Evolutionary conservation across 2,113 vertebrate species (phyloP).

Genomic region (Chaetodon trifascialis): DNA sequence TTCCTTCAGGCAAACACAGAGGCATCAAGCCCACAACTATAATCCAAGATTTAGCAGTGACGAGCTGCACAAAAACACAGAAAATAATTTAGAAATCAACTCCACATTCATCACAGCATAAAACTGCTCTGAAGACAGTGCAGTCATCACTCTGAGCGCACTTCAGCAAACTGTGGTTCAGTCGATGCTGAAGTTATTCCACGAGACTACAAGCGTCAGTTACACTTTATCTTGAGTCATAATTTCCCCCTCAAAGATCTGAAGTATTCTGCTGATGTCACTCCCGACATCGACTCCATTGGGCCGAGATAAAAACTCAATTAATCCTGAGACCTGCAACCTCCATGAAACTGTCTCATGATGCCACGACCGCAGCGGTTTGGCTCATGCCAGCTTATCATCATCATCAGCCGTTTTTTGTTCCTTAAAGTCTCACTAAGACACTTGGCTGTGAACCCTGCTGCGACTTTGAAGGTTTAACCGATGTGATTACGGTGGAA

Average conservation of each 20-base stretch:
- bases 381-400: too few species aligned
- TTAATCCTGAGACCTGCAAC: slow-evolving; percentile 3
- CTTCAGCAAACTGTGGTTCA: neutral
- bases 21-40: slow-evolving; percentile 26
- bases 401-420: neutral
- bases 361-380: neutral
- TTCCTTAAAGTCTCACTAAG: neutral
- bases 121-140: neutral
- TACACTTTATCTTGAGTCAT: neutral
- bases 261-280: neutral
- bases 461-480: neutral
- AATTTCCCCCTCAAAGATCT: too few species aligned
- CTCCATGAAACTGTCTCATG: neutral
- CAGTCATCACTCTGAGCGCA: neutral
- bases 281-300: neutral
- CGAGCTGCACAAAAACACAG: neutral
- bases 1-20: slow-evolving; percentile 43
- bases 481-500: neutral
- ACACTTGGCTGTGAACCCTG: neutral
- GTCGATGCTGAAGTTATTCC: neutral
- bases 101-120: neutral
- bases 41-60: slow-evolving; percentile 12
- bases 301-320: neutral
- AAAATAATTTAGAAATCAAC: slow-evolving; percentile 21
- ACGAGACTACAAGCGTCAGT: neutral